phyloP scores from a whole-genome alignment of 2,113 vertebrate genomes.

The Cairina moschata region DNA sequence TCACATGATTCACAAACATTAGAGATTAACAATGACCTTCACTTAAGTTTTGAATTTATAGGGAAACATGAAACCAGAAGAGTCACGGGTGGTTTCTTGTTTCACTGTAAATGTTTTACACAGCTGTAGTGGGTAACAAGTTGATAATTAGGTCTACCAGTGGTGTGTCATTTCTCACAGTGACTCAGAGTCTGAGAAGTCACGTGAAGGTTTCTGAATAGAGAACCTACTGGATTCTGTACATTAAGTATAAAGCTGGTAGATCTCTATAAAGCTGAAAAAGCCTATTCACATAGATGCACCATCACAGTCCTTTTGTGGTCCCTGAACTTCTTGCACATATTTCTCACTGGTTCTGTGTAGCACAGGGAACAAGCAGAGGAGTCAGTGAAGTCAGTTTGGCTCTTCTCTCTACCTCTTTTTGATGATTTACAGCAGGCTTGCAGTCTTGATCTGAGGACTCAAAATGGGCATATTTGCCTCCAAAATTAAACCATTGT shows the following conservation, averaged over 20 bases:
- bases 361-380: neutral
- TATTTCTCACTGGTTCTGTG: fast-evolving
- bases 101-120: neutral
- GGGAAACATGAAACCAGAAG: neutral
- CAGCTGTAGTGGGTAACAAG: neutral
- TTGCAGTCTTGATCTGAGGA: neutral
- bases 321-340: neutral
- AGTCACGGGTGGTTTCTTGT: neutral
- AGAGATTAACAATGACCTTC: neutral
- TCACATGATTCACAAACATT: neutral
- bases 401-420: neutral
- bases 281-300: neutral
- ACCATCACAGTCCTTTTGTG: neutral
- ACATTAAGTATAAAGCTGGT: neutral
- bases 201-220: neutral
- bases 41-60: neutral
- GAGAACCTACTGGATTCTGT: neutral
- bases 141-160: neutral
- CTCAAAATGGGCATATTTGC: neutral
- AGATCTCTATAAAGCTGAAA: neutral
- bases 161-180: neutral
- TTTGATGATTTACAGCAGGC: neutral
- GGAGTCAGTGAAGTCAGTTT: neutral
- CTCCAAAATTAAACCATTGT: neutral
- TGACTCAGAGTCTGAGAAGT: neutral